Evolutionary conservation across 35 echinoderm and acorn worm genomes (phyloP).

Genomic region (Chiridota heheva): DNA sequence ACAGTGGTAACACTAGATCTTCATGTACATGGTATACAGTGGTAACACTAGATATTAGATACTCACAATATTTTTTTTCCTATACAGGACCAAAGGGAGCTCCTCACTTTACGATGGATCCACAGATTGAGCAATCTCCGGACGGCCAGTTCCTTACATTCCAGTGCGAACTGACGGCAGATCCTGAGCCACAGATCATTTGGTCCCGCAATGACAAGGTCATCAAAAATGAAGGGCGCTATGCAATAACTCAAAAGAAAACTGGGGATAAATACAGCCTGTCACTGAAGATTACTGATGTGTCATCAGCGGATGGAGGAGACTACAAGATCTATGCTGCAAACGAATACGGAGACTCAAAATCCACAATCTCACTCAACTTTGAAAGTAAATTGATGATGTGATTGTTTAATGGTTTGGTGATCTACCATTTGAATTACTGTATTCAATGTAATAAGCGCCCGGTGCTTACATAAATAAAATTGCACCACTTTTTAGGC

Average conservation of each 20-base stretch:
- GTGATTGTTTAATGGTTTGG: too few relatives aligned
- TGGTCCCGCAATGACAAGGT: constrained; percentile 70
- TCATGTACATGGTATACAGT: too few relatives aligned
- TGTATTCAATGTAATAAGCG: too few relatives aligned
- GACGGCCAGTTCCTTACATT: constrained; percentile 78
- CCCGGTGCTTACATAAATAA: too few relatives aligned
- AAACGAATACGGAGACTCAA: constrained; percentile 83
- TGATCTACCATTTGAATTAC: too few relatives aligned
- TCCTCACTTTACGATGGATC: constrained; percentile 76
- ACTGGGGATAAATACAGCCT: constrained; percentile 52
- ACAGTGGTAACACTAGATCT: too few relatives aligned
- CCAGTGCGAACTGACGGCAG: constrained; percentile 79
- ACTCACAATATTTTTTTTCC: too few relatives aligned
- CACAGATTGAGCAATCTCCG: constrained; percentile 76
- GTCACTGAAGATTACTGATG: constrained; percentile 64
- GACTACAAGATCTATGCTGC: constrained; percentile 80
- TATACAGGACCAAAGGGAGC: constrained; percentile 58
- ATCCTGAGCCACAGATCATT: constrained; percentile 69
- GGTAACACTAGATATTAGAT: too few relatives aligned
- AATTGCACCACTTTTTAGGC: too few relatives aligned
- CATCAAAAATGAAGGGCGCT: constrained; percentile 55
- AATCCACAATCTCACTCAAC: constrained; percentile 89
- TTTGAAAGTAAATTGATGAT: constrained; percentile 80
- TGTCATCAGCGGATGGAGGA: constrained; percentile 64
- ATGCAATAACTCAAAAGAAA: constrained; percentile 64